Conservation (phyloP, 2,113 vertebrate species). For the Nymphicus hollandicus region DNA sequence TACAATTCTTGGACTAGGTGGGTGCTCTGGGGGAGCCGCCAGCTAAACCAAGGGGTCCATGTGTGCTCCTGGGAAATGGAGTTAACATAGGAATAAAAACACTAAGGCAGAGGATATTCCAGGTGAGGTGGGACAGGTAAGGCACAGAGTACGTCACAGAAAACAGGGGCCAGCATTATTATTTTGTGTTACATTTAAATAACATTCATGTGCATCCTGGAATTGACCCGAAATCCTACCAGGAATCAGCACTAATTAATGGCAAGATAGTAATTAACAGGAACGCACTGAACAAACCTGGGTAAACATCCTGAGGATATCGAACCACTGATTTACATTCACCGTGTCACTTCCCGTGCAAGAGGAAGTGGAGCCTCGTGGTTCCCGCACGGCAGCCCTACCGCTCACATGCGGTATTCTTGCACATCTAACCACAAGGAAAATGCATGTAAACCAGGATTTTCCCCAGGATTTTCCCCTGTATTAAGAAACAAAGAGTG, state of each 20-base stretch:
- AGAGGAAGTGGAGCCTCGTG: not conserved
- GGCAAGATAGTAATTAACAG: not conserved
- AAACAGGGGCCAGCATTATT: not conserved
- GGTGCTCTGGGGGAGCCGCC: rapidly evolving
- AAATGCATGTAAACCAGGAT: not conserved
- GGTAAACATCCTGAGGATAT: slow-evolving; percentile 14
- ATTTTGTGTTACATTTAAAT: not conserved
- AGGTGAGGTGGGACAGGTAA: not conserved
- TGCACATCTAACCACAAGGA: not conserved
- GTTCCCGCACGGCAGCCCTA: not conserved
- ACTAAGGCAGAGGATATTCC: not conserved
- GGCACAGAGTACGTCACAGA: rapidly evolving
- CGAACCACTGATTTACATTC: not conserved
- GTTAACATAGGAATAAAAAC: not conserved
- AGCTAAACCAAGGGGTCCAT: not conserved
- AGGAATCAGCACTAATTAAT: not conserved
- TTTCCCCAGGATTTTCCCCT: not conserved
- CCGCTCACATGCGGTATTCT: not conserved
- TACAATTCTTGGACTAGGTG: not conserved
- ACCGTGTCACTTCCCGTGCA: not conserved
- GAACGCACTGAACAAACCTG: not conserved
- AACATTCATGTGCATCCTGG: rapidly evolving
- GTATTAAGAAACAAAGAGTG: not conserved
- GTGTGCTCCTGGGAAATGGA: not conserved
- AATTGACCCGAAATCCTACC: not conserved